Percentiles rank a stretch among this genome's conserved stretches.
Evolutionary conservation across 2,113 vertebrate genomes (phyloP).

Genomic region (Oryzias celebensis): DNA sequence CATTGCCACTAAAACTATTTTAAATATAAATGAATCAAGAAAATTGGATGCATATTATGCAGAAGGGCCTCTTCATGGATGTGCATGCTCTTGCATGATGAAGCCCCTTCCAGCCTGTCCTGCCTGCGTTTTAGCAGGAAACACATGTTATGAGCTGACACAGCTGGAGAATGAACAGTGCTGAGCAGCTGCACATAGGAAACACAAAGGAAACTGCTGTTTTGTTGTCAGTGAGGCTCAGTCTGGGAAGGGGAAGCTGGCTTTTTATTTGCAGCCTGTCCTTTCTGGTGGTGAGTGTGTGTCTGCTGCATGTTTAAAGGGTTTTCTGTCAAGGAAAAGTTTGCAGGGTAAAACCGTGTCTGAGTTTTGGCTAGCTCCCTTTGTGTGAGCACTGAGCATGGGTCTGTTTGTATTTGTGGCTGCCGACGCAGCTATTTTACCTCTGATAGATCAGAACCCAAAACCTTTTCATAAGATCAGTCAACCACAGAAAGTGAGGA

Average conservation of each 20-base stretch:
- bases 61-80: background rate
- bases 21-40: no score
- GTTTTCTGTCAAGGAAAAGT: constrained; percentile 23
- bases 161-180: constrained; percentile 21
- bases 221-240: constrained; percentile 49
- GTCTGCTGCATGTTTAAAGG: constrained; percentile 26
- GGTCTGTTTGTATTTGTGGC: constrained; percentile 11
- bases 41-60: no score
- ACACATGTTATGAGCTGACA: constrained; percentile 72
- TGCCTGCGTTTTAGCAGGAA: constrained; percentile 57
- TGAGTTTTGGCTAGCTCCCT: constrained; percentile 40
- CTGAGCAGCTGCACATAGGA: constrained; percentile 64
- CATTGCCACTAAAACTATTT: no score
- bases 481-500: constrained; percentile 53
- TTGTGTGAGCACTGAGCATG: background rate
- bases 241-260: constrained; percentile 12
- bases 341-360: constrained; percentile 20
- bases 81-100: constrained; percentile 38
- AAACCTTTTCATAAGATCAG: constrained; percentile 38
- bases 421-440: constrained; percentile 29
- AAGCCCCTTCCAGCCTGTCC: background rate
- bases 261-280: constrained; percentile 29
- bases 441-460: constrained; percentile 41
- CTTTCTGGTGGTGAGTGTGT: constrained; percentile 43
- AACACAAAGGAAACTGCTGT: constrained; percentile 55